Evolutionary conservation across 2,113 vertebrate genomes (phyloP).

Genomic region (Oreotrochilus melanogaster): DNA sequence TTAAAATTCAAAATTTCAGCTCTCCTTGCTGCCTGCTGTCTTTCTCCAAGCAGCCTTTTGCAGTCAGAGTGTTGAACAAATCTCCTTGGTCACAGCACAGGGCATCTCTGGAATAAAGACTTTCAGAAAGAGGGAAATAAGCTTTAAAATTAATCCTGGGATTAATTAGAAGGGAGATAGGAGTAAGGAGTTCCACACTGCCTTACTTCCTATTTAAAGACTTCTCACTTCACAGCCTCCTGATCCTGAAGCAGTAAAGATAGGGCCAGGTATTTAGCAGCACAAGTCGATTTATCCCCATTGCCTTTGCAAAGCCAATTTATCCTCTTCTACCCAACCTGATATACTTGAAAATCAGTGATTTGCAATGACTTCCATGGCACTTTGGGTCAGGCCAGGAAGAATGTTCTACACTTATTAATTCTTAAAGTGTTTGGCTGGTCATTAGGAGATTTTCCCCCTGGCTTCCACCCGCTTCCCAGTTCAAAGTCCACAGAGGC

Average conservation of each 20-base stretch:
- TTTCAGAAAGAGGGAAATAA: not conserved
- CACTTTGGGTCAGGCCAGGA: not conserved
- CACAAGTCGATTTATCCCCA: not conserved
- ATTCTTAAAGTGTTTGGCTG: not conserved
- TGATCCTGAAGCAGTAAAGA: not conserved
- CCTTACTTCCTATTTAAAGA: not conserved
- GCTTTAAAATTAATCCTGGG: conserved; percentile 33
- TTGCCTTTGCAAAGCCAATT: conserved; percentile 12
- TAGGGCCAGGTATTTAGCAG: not conserved
- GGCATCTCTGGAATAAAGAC: not conserved
- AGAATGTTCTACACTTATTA: not conserved
- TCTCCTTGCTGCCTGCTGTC: not conserved
- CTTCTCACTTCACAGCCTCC: not conserved
- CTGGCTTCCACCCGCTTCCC: not conserved
- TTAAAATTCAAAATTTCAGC: not conserved
- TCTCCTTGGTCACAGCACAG: not conserved
- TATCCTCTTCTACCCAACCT: not conserved
- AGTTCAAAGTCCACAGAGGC: not conserved
- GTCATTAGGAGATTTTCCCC: not conserved
- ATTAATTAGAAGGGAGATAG: conserved; percentile 18
- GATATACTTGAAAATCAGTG: not conserved
- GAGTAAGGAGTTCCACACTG: not conserved
- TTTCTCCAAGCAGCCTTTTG: not conserved
- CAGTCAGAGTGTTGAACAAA: not conserved
- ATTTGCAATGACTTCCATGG: not conserved